Evolutionary conservation across 2,113 vertebrate species (phyloP).

Genomic region (Willisornis vidua): DNA sequence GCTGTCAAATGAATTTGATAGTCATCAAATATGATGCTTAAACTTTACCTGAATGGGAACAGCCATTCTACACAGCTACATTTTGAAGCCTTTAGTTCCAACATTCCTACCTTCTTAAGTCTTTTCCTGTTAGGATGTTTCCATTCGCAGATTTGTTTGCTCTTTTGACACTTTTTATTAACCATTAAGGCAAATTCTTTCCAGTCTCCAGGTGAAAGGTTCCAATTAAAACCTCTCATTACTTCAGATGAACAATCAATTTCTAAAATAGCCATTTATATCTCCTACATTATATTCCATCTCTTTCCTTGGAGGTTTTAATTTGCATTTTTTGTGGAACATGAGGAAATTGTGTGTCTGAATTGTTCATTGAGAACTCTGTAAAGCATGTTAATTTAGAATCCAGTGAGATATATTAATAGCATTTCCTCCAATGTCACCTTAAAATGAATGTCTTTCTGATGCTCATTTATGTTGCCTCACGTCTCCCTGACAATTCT

Average conservation of each 20-base stretch:
- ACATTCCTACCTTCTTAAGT: not conserved
- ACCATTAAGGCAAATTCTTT: not conserved
- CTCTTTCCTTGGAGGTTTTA: not conserved
- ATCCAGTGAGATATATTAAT: not conserved
- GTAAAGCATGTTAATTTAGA: not conserved
- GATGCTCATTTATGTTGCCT: not conserved
- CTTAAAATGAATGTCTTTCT: not conserved
- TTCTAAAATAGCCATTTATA: not conserved
- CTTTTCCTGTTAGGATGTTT: not conserved
- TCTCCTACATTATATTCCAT: not conserved
- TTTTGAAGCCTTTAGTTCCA: not conserved
- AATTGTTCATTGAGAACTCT: not conserved
- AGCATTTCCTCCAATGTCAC: not conserved
- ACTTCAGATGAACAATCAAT: not conserved
- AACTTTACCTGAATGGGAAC: not conserved
- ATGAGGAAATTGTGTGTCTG: not conserved
- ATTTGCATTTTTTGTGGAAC: not conserved
- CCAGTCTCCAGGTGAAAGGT: not conserved
- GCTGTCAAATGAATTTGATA: not conserved
- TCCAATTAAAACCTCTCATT: not conserved
- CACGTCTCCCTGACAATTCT: not conserved
- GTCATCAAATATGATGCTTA: not conserved
- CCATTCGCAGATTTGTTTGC: not conserved
- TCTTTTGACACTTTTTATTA: not conserved
- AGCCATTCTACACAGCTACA: not conserved